Percentiles rank a stretch among this genome's conserved stretches.
These are phyloP conservation scores for Desmodus rotundus DNA, from an alignment of 2,113 vertebrate species.

Conservation along the genomic window DNA sequence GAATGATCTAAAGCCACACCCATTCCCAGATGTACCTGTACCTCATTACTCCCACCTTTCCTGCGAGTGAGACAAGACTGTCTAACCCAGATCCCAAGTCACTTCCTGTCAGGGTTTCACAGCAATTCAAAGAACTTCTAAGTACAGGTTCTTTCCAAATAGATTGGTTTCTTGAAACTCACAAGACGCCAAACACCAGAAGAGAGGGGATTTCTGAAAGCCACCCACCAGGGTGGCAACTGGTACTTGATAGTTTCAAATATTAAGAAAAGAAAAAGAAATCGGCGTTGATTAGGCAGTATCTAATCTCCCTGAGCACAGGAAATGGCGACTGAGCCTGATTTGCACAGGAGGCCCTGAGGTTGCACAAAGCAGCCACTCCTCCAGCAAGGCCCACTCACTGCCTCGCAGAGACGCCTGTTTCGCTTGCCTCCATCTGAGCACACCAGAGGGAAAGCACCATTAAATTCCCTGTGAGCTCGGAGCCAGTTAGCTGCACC, in stretches of 20 bases:
- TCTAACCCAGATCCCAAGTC: slow-evolving; percentile 51
- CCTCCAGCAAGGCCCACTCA: slow-evolving; percentile 56
- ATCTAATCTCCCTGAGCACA: slow-evolving; percentile 71
- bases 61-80: not conserved
- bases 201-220: slow-evolving; percentile 71
- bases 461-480: slow-evolving; percentile 57
- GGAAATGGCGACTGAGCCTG: slow-evolving; percentile 62
- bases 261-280: slow-evolving; percentile 65
- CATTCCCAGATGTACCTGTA: not conserved
- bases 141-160: slow-evolving; percentile 70
- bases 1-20: not conserved
- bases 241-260: slow-evolving; percentile 65
- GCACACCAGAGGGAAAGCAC: slow-evolving; percentile 55
- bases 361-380: slow-evolving; percentile 49
- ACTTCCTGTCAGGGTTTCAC: slow-evolving; percentile 55
- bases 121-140: slow-evolving; percentile 68
- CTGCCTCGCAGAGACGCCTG: not conserved
- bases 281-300: slow-evolving; percentile 46
- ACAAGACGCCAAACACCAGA: slow-evolving; percentile 54
- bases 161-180: slow-evolving; percentile 66
- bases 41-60: not conserved
- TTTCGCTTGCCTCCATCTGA: slow-evolving; percentile 48
- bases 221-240: slow-evolving; percentile 70
- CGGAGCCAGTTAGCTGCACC: not conserved
- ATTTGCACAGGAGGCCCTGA: slow-evolving; percentile 56